Conservation (phyloP, 2,797 vertebrate species). For the Brachyrhaphis roseni region DNA sequence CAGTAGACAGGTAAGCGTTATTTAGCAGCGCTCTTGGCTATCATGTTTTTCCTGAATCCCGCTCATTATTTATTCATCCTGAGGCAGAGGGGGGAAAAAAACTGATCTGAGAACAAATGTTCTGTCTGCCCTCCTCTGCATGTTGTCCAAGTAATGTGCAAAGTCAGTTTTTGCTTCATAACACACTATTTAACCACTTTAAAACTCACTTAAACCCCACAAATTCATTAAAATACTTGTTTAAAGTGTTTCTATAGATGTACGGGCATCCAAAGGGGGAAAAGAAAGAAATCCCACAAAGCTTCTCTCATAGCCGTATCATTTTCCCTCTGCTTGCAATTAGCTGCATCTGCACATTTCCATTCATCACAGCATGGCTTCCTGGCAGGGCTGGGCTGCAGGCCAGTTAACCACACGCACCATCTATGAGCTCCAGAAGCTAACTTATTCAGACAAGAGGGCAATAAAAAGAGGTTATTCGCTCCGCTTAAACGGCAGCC, state of each 20-base stretch:
- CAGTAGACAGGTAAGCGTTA: constrained; percentile 33
- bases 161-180: constrained; percentile 6
- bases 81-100: background rate
- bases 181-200: constrained; percentile 18
- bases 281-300: constrained; percentile 18
- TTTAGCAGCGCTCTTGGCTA: constrained; percentile 22
- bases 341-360: constrained; percentile 47
- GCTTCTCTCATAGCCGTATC: constrained; percentile 9
- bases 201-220: constrained; percentile 19
- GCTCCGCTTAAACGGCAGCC: background rate
- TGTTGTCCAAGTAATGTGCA: background rate
- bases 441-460: constrained; percentile 26
- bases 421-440: constrained; percentile 22
- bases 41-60: constrained; percentile 22
- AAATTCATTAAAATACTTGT: constrained; percentile 4
- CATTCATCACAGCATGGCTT: constrained; percentile 50
- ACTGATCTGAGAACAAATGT: constrained; percentile 8
- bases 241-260: constrained; percentile 4
- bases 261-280: constrained; percentile 3
- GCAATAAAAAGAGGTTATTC: constrained; percentile 12
- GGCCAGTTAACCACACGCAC: constrained; percentile 40
- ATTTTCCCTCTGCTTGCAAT: constrained; percentile 29
- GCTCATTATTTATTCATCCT: constrained; percentile 20
- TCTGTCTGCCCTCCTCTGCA: background rate
- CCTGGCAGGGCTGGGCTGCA: constrained; percentile 41